phyloP scores from a whole-genome alignment of 2,888 invertebrate genomes.

The Unio delphinus region DNA sequence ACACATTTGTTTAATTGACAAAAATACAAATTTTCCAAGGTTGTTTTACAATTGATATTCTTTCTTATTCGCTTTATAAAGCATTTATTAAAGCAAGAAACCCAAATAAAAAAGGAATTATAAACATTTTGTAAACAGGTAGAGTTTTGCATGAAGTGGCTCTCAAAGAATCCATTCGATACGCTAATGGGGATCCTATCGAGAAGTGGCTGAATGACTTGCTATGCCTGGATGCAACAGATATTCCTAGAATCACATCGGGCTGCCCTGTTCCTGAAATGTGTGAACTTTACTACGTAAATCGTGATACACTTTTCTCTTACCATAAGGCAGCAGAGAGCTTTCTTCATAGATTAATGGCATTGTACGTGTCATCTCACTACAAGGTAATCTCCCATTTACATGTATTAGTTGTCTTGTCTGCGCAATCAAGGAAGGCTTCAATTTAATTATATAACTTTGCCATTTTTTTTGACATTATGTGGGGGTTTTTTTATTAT shows the following conservation, averaged over 20 bases:
- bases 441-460: no score
- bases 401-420: background rate
- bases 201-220: conserved; percentile 93
- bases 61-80: no score
- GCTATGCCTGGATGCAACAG: conserved; percentile 89
- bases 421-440: no score
- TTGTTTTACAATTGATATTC: no score
- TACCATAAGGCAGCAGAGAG: conserved; percentile 88
- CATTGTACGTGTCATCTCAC: conserved; percentile 96
- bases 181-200: conserved; percentile 84
- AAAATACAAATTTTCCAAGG: no score
- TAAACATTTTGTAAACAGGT: conserved; percentile 43
- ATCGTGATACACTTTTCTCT: conserved; percentile 93
- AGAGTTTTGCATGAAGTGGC: conserved; percentile 75
- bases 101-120: no score
- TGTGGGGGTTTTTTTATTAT: no score
- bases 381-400: conserved; percentile 81
- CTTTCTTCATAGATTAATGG: conserved; percentile 92
- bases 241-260: conserved; percentile 78
- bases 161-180: conserved; percentile 95
- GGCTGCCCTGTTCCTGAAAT: conserved; percentile 91
- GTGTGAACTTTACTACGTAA: conserved; percentile 83
- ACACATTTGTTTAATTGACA: no score
- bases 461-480: no score
- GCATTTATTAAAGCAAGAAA: no score